phyloP scores from a whole-genome alignment of 1,140 invertebrate genomes.

The Harpegnathos saltator region DNA sequence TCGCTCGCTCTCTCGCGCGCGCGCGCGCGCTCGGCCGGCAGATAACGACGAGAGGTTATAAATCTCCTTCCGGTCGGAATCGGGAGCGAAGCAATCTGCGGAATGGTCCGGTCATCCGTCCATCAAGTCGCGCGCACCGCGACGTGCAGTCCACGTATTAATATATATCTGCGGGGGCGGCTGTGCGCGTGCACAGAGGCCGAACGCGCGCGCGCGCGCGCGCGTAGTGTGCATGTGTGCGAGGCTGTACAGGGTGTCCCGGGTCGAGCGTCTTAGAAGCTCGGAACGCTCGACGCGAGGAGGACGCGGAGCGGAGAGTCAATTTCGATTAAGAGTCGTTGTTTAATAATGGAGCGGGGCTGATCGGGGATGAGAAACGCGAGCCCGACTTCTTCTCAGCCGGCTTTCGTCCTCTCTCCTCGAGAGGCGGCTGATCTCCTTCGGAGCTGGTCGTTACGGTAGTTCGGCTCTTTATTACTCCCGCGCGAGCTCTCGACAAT shows the following conservation, averaged over 20 bases:
- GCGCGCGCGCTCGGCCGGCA: slow-evolving; percentile 64
- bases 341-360: no score
- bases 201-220: background rate
- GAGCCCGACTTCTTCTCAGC: no score
- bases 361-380: no score
- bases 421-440: no score
- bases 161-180: slow-evolving; percentile 72
- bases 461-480: no score
- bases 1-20: slow-evolving; percentile 59
- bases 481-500: no score
- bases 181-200: slow-evolving; percentile 46
- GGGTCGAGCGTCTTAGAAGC: slow-evolving; percentile 19
- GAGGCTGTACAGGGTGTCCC: slow-evolving; percentile 47
- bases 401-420: no score
- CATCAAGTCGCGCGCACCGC: slow-evolving; percentile 81
- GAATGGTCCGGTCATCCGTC: slow-evolving; percentile 85
- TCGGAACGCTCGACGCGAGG: background rate
- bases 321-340: background rate
- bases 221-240: background rate
- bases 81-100: slow-evolving; percentile 85
- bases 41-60: slow-evolving; percentile 85
- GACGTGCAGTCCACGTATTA: slow-evolving; percentile 75
- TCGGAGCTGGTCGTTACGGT: no score
- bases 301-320: background rate
- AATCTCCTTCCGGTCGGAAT: slow-evolving; percentile 85